Base-by-base conservation (phyloP, 2,113 vertebrate genomes). In the Suricata suricatta region DNA sequence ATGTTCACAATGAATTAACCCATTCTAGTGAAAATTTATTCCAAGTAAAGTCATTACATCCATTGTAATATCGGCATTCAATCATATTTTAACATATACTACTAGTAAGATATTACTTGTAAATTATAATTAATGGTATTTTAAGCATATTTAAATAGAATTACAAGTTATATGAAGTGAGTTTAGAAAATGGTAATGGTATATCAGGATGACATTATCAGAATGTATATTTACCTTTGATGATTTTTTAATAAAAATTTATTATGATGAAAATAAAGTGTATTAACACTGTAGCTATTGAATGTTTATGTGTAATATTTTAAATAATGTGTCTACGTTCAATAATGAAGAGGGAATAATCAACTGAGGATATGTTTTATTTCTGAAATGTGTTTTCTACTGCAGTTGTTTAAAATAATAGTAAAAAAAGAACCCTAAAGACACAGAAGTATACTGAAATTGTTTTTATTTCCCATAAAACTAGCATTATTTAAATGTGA, bases 391-490 rank as follows among this genome's bases (percentile, higher is more conserved):
- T 83, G 13, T 80, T 97, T 97, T 86, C 60, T 96, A 44, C n/a
- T 5, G 74, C 12, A 87, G 21, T 69, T 77, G 25, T 88, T 83
- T 90, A 87, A 93, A 91, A 69, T 96, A 94, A 85, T 68, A 88
- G 77, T 63, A 54, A 89, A 52, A 92, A 89, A 92, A 13, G 14
- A 80, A 69, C 4, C 7, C 6, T n/a, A 88, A 90, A 90, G 41
- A 86, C 83, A 88, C 15, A 94, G 27, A 16, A 63, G 5, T 84
- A 0, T 74, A 72, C 38, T 87, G 38, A 95, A 79, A 92, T 93
- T 83, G 27, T 60, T 96, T 93, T 83, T 84, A 90, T 97, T 94
- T 96, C 27, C 7, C 23, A 84, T 95, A 90, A 97, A 96, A 87
- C 17, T 80, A 54, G 2, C 35, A 41, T 68, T 92, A 4, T 92